Evolutionary conservation across 2,113 vertebrate species (phyloP), one percentile per base, ranked within the genome.

Genomic region (Ammodytes dubius): DNA sequence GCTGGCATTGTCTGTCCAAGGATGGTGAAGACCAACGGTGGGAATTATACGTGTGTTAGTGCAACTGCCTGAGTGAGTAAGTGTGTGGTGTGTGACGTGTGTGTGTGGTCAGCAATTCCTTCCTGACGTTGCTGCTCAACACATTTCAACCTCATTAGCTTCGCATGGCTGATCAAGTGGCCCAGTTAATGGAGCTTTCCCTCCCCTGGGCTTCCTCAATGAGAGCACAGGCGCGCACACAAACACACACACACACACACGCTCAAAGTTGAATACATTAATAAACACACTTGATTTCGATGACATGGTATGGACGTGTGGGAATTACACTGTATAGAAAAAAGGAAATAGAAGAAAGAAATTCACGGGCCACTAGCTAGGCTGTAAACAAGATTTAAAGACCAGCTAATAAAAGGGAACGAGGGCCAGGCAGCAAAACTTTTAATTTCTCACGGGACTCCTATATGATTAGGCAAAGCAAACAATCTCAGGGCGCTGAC

Each of bases 121-220:
- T 52, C 66, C 68, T 58, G 43, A 70, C 50, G 10, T 66, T 73
- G 64, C 73, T 50, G 63, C 79, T 87, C 76, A 57, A 90, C 89
- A 87, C 82, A 85, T 87, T 90, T 92, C 85, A 81, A 50, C 81
- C 88, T 91, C 85, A 90, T 93, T 92, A 92, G 87, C 83, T 77
- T 64, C 79, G 90, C 89, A 85, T 83, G 87, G 82, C 77, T 86
- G 82, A 87, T 80, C 88, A 89, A 91, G 79, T 80, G 75, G 89
- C 78, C 89, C 88, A 90, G 76, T 89, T 91, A 90, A 85, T 86
- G 53, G 83, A 66, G 76, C 56, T 6, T 42, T 67, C 68, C 10
- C 0, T 70, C 88, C 69, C 17, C 59, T 82, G 77, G 65, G 82
- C 73, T 88, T 81, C 78, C 67, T 88, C 81, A 84, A 70, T 35